phyloP scores from a whole-genome alignment of 2,113 vertebrate species.

The Lipophrys pholis region DNA sequence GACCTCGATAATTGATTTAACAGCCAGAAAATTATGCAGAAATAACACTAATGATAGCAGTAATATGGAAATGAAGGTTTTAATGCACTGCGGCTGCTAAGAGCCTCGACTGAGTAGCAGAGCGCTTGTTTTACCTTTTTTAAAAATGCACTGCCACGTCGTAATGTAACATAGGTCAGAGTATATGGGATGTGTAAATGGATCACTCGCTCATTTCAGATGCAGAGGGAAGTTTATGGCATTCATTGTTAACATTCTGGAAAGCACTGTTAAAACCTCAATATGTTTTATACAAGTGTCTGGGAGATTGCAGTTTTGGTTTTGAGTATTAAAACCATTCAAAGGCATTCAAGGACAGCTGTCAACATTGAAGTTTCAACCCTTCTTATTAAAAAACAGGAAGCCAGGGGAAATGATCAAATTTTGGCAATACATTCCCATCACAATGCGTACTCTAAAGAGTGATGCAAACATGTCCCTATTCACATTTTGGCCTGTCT shows the following conservation, averaged over 20 bases:
- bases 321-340: background rate
- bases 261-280: constrained; percentile 9
- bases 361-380: constrained; percentile 13
- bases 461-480: background rate
- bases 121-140: background rate
- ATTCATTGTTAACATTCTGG: background rate
- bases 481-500: background rate
- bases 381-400: background rate
- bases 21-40: constrained; percentile 41
- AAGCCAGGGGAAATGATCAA: background rate
- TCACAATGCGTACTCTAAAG: constrained; percentile 1
- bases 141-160: constrained; percentile 8
- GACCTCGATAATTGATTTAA: constrained; percentile 52
- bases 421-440: background rate
- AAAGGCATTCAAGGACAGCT: constrained; percentile 20
- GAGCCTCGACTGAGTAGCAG: background rate
- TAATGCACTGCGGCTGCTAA: constrained; percentile 20
- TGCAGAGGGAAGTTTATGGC: background rate
- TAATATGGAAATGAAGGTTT: constrained; percentile 41
- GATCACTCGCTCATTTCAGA: background rate
- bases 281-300: constrained; percentile 14
- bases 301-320: background rate
- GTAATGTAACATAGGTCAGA: constrained; percentile 11
- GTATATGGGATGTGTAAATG: background rate
- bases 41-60: constrained; percentile 36